Evolutionary conservation across 2,888 invertebrate species (phyloP).

Genomic region (Yponomeuta cagnagella): DNA sequence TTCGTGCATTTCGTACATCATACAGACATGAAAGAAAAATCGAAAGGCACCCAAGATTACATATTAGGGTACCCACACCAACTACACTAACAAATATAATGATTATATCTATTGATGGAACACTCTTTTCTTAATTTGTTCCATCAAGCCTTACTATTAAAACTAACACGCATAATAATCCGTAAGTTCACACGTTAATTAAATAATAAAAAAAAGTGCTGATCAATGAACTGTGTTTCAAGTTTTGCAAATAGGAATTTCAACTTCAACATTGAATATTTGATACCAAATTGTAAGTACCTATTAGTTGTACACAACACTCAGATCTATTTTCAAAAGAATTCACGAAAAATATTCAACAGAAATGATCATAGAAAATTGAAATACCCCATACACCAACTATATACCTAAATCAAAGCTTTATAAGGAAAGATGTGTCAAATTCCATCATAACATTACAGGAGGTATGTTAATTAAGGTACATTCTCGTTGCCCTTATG

Average conservation of each 20-base stretch:
- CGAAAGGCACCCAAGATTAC: constrained; percentile 74
- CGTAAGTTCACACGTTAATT: constrained; percentile 51
- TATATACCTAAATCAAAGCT: constrained; percentile 5
- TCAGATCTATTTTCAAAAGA: background rate
- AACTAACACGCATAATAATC: constrained; percentile 41
- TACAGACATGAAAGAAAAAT: constrained; percentile 78
- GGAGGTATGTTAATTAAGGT: constrained; percentile 2
- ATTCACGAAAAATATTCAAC: background rate
- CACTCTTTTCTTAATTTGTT: constrained; percentile 30
- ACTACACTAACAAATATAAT: constrained; percentile 74
- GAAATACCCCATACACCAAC: background rate
- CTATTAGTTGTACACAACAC: background rate
- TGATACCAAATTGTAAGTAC: background rate
- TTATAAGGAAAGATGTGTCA: background rate
- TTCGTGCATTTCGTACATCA: constrained; percentile 92
- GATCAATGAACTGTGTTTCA: background rate
- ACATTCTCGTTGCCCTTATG: background rate
- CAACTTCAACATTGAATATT: constrained; percentile 1
- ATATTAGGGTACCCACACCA: constrained; percentile 70
- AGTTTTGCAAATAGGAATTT: constrained; percentile 10
- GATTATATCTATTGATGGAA: constrained; percentile 67
- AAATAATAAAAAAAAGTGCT: constrained; percentile 4
- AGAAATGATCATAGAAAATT: constrained; percentile 6
- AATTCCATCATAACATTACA: background rate
- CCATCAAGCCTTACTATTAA: constrained; percentile 45